These are phyloP conservation scores for Acronicta psi DNA, from an alignment of 2,888 invertebrate genomes.

Conservation along the genomic window DNA sequence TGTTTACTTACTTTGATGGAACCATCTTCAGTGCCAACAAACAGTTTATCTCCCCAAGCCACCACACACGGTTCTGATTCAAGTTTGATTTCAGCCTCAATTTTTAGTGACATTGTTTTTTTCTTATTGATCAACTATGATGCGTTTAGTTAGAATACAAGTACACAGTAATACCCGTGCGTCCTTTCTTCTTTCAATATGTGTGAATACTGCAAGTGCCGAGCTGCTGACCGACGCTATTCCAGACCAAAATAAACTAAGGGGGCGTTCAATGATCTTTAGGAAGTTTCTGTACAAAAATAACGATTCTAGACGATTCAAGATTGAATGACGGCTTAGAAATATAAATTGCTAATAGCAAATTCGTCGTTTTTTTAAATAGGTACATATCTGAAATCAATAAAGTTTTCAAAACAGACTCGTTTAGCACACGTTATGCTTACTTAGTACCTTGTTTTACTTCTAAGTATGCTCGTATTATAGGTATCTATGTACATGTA, in stretches of 20 bases:
- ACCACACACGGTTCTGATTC: constrained; percentile 80
- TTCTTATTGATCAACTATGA: background rate
- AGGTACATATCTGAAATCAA: too few species aligned
- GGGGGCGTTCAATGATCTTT: constrained; percentile 65
- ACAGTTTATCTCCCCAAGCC: constrained; percentile 76
- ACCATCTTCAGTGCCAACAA: constrained; percentile 80
- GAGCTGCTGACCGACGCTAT: constrained; percentile 44
- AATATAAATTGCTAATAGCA: too few species aligned
- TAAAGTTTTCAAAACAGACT: too few species aligned
- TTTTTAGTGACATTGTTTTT: constrained; percentile 73
- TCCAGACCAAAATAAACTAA: constrained; percentile 66
- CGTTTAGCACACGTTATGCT: background rate
- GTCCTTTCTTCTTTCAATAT: constrained; percentile 54
- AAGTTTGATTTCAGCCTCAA: constrained; percentile 73
- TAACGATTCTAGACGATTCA: constrained; percentile 65
- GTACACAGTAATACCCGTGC: constrained; percentile 31
- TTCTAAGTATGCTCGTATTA: too few species aligned
- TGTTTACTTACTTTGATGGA: constrained; percentile 74
- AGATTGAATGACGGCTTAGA: constrained; percentile 14
- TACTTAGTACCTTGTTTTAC: too few species aligned
- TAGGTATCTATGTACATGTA: too few species aligned
- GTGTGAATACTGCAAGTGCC: constrained; percentile 57
- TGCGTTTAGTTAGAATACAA: background rate
- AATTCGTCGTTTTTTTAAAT: too few species aligned
- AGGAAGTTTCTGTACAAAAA: constrained; percentile 57